phyloP scores from a whole-genome alignment of 2,113 vertebrate genomes.

The Phoxinus phoxinus region DNA sequence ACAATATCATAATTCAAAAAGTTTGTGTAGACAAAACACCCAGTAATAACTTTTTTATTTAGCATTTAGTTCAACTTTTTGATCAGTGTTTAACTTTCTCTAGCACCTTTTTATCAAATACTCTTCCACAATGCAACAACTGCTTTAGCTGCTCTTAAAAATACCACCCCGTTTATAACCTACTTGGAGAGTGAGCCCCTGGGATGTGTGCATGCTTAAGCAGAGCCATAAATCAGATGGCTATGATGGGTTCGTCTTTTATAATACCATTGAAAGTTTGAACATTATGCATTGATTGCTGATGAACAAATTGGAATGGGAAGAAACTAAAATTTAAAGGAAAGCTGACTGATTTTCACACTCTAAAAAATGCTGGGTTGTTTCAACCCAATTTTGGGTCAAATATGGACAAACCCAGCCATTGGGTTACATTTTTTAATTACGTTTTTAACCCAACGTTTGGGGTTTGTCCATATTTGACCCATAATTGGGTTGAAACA shows the following conservation, averaged over 20 bases:
- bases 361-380: no score
- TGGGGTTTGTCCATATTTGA: no score
- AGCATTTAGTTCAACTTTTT: not conserved
- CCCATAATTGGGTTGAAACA: no score
- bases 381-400: no score
- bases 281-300: conserved; percentile 54
- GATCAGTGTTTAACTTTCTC: conserved; percentile 46
- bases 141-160: conserved; percentile 75
- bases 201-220: conserved; percentile 62
- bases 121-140: conserved; percentile 75
- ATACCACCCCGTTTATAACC: conserved; percentile 73
- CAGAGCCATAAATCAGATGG: conserved; percentile 67
- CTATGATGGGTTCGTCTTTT: conserved; percentile 49
- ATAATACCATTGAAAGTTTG: conserved; percentile 65
- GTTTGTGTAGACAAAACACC: not conserved
- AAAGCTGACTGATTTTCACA: no score
- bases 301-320: not conserved
- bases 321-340: not conserved
- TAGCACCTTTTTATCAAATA: conserved; percentile 68
- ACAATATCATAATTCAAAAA: not conserved
- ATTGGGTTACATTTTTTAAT: no score
- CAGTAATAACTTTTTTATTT: not conserved
- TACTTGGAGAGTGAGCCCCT: conserved; percentile 54
- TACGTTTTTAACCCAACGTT: no score
- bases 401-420: no score